A percentile compares a stretch with the other conserved stretches of the same genome.
Evolutionary conservation across 2,113 vertebrate genomes (phyloP).

Genomic region (Felis chaus): DNA sequence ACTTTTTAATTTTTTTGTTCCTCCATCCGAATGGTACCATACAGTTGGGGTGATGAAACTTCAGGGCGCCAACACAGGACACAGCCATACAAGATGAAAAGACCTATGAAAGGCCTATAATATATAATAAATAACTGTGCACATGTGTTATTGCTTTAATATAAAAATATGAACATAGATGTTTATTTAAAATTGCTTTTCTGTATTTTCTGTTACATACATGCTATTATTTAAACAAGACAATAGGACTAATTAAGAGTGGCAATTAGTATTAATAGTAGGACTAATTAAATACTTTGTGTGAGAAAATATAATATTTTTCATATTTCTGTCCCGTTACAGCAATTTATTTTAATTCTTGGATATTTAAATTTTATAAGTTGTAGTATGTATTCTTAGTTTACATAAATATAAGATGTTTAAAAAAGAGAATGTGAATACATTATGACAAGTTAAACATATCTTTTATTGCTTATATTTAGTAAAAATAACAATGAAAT

Average conservation of each 20-base stretch:
- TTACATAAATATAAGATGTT: neutral
- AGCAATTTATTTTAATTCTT: neutral
- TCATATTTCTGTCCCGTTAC: neutral
- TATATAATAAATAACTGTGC: neutral
- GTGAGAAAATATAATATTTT: neutral
- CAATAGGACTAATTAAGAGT: neutral
- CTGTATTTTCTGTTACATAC: neutral
- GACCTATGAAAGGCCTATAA: neutral
- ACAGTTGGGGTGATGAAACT: neutral
- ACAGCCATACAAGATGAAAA: conserved; percentile 7
- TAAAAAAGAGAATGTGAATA: neutral
- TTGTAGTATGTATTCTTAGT: neutral
- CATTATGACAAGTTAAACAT: neutral
- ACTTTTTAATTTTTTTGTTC: neutral
- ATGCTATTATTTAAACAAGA: neutral
- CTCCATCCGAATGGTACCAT: neutral
- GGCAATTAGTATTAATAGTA: neutral
- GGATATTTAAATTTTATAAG: neutral
- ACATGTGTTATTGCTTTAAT: neutral
- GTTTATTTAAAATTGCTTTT: neutral
- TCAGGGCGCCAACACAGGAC: neutral
- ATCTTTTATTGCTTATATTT: neutral
- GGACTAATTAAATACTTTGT: neutral
- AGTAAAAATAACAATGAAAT: neutral
- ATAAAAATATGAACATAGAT: neutral